Percentiles rank a stretch among this genome's conserved stretches.
Evolutionary conservation across 2,888 invertebrate species (phyloP).

Genomic region (Isoperla grammatica): DNA sequence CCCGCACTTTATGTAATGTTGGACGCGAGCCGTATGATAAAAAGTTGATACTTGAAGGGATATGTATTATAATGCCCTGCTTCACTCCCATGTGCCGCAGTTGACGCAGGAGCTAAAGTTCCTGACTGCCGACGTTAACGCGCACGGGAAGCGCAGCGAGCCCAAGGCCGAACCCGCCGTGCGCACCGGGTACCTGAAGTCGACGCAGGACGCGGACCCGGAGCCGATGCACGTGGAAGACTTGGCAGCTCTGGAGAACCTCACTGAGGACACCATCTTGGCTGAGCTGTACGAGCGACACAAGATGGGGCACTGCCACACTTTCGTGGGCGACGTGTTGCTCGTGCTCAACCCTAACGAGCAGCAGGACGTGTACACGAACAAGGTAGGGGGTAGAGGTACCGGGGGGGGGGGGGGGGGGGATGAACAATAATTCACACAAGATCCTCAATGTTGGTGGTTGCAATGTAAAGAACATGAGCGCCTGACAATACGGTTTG

Average conservation of each 20-base stretch:
- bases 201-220: constrained; percentile 44
- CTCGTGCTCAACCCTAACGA: constrained; percentile 75
- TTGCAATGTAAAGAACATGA: no score
- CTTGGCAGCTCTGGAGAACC: constrained; percentile 67
- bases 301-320: constrained; percentile 61
- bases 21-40: no score
- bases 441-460: no score
- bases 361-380: constrained; percentile 63
- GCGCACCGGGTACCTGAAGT: constrained; percentile 22
- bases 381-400: constrained; percentile 60
- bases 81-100: constrained; percentile 49
- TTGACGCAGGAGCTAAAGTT: constrained; percentile 66
- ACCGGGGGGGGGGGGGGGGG: no score
- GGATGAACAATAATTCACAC: no score
- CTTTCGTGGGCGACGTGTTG: constrained; percentile 75
- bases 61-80: no score
- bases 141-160: constrained; percentile 39
- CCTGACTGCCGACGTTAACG: constrained; percentile 47
- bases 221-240: constrained; percentile 78
- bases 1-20: no score
- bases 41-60: no score
- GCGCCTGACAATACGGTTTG: background rate
- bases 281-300: constrained; percentile 63
- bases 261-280: constrained; percentile 67
- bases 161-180: constrained; percentile 19